Evolutionary conservation across 2,797 vertebrate species (phyloP).

Genomic region (Pipistrellus kuhlii): DNA sequence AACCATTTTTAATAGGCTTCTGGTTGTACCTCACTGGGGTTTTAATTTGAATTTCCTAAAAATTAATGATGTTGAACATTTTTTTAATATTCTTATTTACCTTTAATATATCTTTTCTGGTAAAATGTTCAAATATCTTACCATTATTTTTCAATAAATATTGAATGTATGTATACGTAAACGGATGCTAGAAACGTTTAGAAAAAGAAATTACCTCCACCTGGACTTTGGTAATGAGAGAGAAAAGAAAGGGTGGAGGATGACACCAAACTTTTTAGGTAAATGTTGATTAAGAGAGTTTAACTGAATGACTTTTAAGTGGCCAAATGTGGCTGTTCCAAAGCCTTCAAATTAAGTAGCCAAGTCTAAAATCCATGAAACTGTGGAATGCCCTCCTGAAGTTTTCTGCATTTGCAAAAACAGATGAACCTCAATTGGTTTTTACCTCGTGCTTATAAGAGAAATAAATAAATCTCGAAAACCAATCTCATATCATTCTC

Average conservation of each 20-base stretch:
- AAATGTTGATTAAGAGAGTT: background rate
- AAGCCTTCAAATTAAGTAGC: background rate
- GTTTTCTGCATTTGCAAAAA: constrained; percentile 9
- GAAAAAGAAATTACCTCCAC: background rate
- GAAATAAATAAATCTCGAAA: constrained; percentile 61
- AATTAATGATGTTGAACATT: background rate
- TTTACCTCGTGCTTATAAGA: constrained; percentile 11
- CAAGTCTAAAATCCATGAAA: constrained; percentile 31
- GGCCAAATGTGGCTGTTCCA: background rate
- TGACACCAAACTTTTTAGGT: background rate
- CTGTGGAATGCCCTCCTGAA: background rate
- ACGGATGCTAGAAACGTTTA: background rate
- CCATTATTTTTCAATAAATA: background rate
- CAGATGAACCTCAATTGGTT: background rate
- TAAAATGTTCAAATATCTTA: constrained; percentile 8
- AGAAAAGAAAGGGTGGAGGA: background rate
- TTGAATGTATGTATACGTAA: constrained; percentile 31
- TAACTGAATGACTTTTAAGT: background rate
- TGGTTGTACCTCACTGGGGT: background rate
- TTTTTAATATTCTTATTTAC: background rate
- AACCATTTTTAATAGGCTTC: background rate
- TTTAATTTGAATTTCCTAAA: constrained; percentile 33
- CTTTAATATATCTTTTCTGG: background rate
- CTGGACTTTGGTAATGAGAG: background rate
- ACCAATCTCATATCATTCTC: background rate